phyloP scores from a whole-genome alignment of 2,113 vertebrate genomes.

The Triplophysa tibetana region DNA sequence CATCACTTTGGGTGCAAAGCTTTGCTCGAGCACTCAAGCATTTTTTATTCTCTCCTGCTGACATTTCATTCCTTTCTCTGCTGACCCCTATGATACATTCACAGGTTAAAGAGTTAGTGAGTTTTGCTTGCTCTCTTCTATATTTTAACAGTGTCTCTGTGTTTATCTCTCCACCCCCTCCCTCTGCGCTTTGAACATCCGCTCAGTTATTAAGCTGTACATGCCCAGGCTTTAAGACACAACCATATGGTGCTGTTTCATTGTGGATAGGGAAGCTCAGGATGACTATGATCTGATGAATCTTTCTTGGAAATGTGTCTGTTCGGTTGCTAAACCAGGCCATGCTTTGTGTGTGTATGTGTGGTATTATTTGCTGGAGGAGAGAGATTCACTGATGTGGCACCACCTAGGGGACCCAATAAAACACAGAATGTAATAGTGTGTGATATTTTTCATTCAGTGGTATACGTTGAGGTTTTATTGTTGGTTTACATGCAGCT shows the following conservation, averaged over 20 bases:
- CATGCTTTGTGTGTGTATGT: constrained; percentile 5
- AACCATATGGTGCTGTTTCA: constrained; percentile 72
- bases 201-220: constrained; percentile 76
- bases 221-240: constrained; percentile 75
- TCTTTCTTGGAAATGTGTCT: constrained; percentile 67
- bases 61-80: constrained; percentile 25
- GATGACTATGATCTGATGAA: constrained; percentile 68
- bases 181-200: constrained; percentile 68
- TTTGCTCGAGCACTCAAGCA: constrained; percentile 2
- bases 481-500: not conserved
- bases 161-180: constrained; percentile 10
- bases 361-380: constrained; percentile 16
- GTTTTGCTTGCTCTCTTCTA: constrained; percentile 64
- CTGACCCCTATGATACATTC: constrained; percentile 71
- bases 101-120: constrained; percentile 75
- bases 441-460: constrained; percentile 3
- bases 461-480: not conserved
- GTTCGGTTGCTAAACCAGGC: constrained; percentile 50
- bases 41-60: not conserved
- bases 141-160: constrained; percentile 51
- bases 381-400: constrained; percentile 50
- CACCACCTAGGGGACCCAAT: constrained; percentile 53
- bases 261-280: constrained; percentile 65
- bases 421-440: constrained; percentile 14
- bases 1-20: constrained; percentile 24